Evolutionary conservation across 2,888 invertebrate genomes (phyloP), one percentile per base, ranked within the genome.

Genomic region (Encarsia formosa): DNA sequence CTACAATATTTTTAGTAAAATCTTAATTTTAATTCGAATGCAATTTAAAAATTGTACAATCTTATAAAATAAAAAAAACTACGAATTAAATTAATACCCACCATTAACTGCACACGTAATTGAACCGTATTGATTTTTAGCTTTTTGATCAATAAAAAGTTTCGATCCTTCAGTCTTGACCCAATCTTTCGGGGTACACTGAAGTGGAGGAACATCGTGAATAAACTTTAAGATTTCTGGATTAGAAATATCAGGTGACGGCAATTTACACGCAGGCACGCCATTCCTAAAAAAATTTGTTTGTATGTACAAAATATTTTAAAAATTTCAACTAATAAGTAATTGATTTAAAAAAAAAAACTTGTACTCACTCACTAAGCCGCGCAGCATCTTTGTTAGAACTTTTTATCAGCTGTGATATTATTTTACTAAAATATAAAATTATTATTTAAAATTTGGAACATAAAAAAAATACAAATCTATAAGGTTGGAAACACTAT

Each of bases 221-320:
- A 89, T 81, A 63, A 86, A 89, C 66, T 82, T 82, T 74, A 83
- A 84, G 29, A 92, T 85, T 63, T 87, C 87, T 6, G 84, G 82
- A 56, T 86, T 82, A 63, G 82, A 78, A 26, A 87, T 73, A 6
- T 85, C 82, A 52, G 88, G 71, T 43, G 78, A 71, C 0, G 88
- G 87, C 61, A 83, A 79, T 59, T 80, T 81, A 61, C 88, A 88
- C 22, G 80, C 79, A 40, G 67, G 61, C 16, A 52, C 56, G 34
- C 68, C 69, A 48, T 71, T 65, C 23, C 71, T 71, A 37, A n/a
- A 58, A 47, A 47, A 46, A 34, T 15, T 34, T 26, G 13, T 9
- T 2, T 34, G 4, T 18, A 34, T 11, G 15, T 3, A 38, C 5
- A 9, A n/a, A 20, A 2, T n/a, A 22, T 37, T 1, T 9, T 13